Evolutionary conservation across 2,888 invertebrate genomes (phyloP).

Genomic region (Campaea margaritaria): DNA sequence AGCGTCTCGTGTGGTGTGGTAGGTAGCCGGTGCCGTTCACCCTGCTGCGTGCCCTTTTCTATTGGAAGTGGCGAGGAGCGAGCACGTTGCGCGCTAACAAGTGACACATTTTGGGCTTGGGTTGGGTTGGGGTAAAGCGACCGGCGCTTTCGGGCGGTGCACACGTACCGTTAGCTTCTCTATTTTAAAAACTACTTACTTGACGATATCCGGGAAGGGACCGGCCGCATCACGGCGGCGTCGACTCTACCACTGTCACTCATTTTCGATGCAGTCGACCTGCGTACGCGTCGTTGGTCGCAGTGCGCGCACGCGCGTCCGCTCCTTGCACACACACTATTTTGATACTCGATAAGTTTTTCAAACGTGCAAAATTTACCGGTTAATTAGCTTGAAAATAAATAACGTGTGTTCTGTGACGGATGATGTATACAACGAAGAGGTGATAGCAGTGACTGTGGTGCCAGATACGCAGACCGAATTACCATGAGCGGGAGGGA

Average conservation of each 20-base stretch:
- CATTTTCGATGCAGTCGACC: conserved; percentile 82
- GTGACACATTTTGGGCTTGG: conserved; percentile 76
- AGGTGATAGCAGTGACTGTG: conserved; percentile 81
- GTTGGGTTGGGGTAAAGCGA: conserved; percentile 75
- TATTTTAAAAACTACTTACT: conserved; percentile 83
- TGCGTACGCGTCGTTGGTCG: conserved; percentile 81
- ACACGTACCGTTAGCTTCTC: conserved; percentile 84
- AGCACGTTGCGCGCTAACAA: conserved; percentile 63
- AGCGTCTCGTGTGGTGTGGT: conserved; percentile 42
- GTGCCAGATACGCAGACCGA: conserved; percentile 71
- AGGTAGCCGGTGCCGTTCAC: conserved; percentile 66
- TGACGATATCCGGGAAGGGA: conserved; percentile 84
- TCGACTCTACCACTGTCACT: conserved; percentile 70
- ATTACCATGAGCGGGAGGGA: conserved; percentile 82
- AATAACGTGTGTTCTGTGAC: conserved; percentile 67
- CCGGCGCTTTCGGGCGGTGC: conserved; percentile 81
- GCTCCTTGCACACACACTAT: conserved; percentile 70
- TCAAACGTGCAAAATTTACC: conserved; percentile 57
- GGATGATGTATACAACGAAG: conserved; percentile 74
- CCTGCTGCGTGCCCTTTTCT: conserved; percentile 60
- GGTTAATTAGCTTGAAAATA: conserved; percentile 63
- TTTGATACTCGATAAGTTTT: conserved; percentile 70
- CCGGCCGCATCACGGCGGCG: conserved; percentile 73
- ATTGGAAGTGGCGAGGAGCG: conserved; percentile 55
- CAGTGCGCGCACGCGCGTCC: conserved; percentile 78